A percentile compares a stretch with the other conserved stretches of the same genome.
Conservation (phyloP, 2,888 invertebrate genomes). For the Xylophagus ater region DNA sequence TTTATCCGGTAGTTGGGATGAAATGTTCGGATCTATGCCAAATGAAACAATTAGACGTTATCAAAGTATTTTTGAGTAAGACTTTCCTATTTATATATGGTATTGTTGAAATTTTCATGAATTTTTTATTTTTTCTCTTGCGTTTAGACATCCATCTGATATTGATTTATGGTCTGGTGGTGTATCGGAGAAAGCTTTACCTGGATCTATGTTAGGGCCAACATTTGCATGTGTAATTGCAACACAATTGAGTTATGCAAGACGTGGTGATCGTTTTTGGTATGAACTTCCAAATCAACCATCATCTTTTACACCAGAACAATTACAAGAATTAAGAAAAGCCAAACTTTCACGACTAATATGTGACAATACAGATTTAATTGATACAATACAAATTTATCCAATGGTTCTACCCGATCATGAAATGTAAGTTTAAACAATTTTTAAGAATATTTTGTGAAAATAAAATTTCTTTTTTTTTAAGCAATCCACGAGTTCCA, state of each 20-base stretch:
- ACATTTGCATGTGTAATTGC: conserved; percentile 91
- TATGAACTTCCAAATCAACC: conserved; percentile 86
- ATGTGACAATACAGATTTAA: conserved; percentile 86
- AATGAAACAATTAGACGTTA: conserved; percentile 78
- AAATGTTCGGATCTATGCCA: conserved; percentile 76
- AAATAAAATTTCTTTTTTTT: conserved; percentile 21
- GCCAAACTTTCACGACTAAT: conserved; percentile 69
- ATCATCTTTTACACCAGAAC: conserved; percentile 79
- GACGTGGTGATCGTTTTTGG: conserved; percentile 90
- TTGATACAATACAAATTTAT: conserved; percentile 82
- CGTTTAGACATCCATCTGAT: conserved; percentile 66
- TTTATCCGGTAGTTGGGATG: conserved; percentile 61
- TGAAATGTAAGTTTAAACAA: conserved; percentile 60
- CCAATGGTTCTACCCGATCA: conserved; percentile 89
- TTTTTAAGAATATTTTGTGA: background rate
- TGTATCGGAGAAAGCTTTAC: conserved; percentile 79
- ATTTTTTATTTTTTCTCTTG: conserved; percentile 6
- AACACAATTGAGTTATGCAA: conserved; percentile 79
- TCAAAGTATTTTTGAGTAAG: conserved; percentile 70
- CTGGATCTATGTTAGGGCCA: conserved; percentile 87
- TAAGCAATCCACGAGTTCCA: conserved; percentile 83
- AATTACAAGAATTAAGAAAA: conserved; percentile 73
- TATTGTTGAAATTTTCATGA: conserved; percentile 8
- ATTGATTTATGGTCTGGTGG: conserved; percentile 94
- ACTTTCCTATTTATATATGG: conserved; percentile 18